Evolutionary conservation across 2,113 vertebrate species (phyloP).

Genomic region (Pleuronectes platessa): DNA sequence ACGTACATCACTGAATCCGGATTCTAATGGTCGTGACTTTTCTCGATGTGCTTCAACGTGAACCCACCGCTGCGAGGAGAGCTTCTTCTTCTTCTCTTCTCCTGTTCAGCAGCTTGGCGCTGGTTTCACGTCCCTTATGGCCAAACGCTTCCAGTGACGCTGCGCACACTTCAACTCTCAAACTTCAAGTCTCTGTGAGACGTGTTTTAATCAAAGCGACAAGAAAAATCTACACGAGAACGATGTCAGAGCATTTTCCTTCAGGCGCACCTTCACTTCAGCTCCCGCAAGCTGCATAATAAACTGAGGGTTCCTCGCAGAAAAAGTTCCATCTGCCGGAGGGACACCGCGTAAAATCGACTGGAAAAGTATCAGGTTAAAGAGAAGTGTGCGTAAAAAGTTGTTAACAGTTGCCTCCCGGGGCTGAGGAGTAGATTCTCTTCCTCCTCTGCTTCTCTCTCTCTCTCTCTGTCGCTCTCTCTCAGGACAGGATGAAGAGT

Average conservation of each 20-base stretch:
- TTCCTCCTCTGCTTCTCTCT: conserved; percentile 53
- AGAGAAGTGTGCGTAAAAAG: conserved; percentile 21
- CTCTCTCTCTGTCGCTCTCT: conserved; percentile 24
- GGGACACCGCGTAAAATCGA: not conserved
- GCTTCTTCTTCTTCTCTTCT: conserved; percentile 9
- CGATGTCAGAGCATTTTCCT: not conserved
- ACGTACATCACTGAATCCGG: conserved; percentile 68
- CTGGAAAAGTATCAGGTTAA: not conserved
- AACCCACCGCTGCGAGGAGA: conserved; percentile 37
- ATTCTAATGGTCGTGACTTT: not conserved
- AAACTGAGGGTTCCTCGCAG: conserved; percentile 1
- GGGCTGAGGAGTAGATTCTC: conserved; percentile 5
- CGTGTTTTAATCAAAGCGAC: not conserved
- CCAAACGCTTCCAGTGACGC: conserved; percentile 28
- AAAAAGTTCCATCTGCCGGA: not conserved
- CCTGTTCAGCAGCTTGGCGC: conserved; percentile 17
- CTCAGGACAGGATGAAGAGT: conserved; percentile 58
- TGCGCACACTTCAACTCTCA: not conserved
- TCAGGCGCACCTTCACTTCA: conserved; percentile 41
- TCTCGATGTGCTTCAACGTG: not conserved
- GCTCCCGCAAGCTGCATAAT: conserved; percentile 11
- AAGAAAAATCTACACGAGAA: not conserved
- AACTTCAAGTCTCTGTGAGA: not conserved
- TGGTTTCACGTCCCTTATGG: not conserved
- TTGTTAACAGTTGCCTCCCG: not conserved